Evolutionary conservation across 1,140 invertebrate genomes (phyloP).

Genomic region (Leucophenga varia): DNA sequence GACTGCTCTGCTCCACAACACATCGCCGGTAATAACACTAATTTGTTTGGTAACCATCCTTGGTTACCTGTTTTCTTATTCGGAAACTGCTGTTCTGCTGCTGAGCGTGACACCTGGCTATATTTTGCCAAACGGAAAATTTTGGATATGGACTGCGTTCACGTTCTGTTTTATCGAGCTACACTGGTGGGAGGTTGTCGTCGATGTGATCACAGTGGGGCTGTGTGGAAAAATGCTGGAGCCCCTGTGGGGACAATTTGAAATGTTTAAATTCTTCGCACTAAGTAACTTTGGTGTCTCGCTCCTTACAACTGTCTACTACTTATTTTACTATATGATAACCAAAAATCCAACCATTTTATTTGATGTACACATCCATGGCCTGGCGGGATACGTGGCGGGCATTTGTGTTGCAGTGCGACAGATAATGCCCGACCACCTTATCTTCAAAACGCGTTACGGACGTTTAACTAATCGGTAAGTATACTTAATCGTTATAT

Average conservation of each 20-base stretch:
- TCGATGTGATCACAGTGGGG: constrained; percentile 87
- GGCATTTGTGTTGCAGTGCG: constrained; percentile 92
- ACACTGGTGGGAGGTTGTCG: constrained; percentile 90
- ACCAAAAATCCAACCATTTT: constrained; percentile 83
- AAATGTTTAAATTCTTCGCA: constrained; percentile 93
- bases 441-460: constrained; percentile 85
- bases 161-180: constrained; percentile 93
- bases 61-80: constrained; percentile 86
- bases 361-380: constrained; percentile 91
- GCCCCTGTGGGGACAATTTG: constrained; percentile 92
- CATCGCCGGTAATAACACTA: constrained; percentile 85
- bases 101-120: constrained; percentile 91
- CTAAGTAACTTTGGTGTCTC: constrained; percentile 79
- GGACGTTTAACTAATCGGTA: constrained; percentile 70
- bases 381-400: constrained; percentile 86
- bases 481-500: too few relatives aligned
- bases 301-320: constrained; percentile 76
- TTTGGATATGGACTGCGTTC: constrained; percentile 93
- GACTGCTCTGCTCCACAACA: constrained; percentile 77
- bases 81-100: constrained; percentile 70
- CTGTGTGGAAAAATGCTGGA: constrained; percentile 94
- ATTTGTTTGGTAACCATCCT: constrained; percentile 81
- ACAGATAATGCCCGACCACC: constrained; percentile 96
- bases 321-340: constrained; percentile 84
- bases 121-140: constrained; percentile 81